Conservation (phyloP, 2,113 vertebrate genomes). For the Poeciliopsis prolifica region DNA sequence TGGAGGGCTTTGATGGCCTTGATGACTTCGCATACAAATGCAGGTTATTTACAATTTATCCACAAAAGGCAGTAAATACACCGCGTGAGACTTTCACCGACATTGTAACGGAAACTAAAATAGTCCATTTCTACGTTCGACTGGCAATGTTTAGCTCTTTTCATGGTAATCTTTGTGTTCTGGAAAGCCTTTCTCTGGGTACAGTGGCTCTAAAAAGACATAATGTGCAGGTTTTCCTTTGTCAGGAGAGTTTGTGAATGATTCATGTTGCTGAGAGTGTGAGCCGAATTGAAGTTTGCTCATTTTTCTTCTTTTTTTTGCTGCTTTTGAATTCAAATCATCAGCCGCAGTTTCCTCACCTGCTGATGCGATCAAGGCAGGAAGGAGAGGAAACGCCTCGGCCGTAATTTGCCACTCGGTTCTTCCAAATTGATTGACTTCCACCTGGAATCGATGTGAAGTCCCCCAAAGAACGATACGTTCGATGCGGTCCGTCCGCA, state of each 20-base stretch:
- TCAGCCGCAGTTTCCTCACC: background rate
- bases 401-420: background rate
- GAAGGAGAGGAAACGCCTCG: background rate
- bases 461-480: constrained; percentile 1
- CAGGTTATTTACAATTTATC: background rate
- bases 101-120: background rate
- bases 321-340: background rate
- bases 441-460: background rate
- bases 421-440: constrained; percentile 10
- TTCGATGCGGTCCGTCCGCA: background rate
- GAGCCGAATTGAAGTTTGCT: background rate
- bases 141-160: background rate
- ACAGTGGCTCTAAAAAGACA: background rate
- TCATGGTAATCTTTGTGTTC: background rate
- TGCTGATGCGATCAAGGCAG: background rate
- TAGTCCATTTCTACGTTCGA: background rate
- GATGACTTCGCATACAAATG: constrained; percentile 14
- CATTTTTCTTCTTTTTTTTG: background rate
- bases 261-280: background rate
- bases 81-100: background rate
- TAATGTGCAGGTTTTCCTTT: background rate
- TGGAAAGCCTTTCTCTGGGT: background rate
- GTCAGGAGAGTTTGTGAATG: background rate
- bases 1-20: constrained; percentile 6
- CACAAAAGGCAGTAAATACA: background rate